Conservation (phyloP, 1,140 invertebrate species). For the Temnothorax longispinosus region DNA sequence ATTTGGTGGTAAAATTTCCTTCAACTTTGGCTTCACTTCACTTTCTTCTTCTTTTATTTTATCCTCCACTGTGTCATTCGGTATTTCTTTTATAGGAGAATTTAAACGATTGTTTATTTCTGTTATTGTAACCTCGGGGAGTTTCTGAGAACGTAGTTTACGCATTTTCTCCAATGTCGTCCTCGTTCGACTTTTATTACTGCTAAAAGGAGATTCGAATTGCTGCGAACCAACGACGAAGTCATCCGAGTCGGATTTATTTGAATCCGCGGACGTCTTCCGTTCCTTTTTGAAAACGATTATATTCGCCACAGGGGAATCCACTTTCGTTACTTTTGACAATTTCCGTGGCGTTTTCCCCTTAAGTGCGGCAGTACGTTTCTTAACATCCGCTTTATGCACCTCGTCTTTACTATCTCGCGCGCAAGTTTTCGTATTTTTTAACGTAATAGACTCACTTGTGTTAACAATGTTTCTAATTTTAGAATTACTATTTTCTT, state of each 20-base stretch:
- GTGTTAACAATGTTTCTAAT: constrained; percentile 53
- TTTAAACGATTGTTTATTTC: neutral
- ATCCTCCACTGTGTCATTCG: neutral
- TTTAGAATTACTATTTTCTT: constrained; percentile 17
- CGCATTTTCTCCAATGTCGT: constrained; percentile 63
- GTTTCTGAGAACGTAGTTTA: constrained; percentile 58
- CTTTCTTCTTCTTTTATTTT: constrained; percentile 12
- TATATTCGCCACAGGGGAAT: constrained; percentile 72
- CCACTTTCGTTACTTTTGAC: constrained; percentile 27
- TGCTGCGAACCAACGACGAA: constrained; percentile 68
- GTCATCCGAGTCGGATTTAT: constrained; percentile 79
- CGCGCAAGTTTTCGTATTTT: neutral
- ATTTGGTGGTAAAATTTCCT: constrained; percentile 50
- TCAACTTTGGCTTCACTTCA: constrained; percentile 37
- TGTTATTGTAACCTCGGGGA: neutral
- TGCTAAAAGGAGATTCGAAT: constrained; percentile 44
- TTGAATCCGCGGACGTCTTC: constrained; percentile 69
- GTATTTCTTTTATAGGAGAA: neutral
- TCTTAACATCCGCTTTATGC: neutral
- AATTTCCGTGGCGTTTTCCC: constrained; percentile 56
- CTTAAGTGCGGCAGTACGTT: neutral
- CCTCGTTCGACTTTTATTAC: constrained; percentile 64
- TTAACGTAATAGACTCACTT: constrained; percentile 12
- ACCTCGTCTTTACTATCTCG: constrained; percentile 18
- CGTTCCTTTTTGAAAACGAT: constrained; percentile 58